Evolutionary conservation across 2,797 vertebrate species (phyloP), one percentile per base, ranked within the genome.

Genomic region (Cynopterus sphinx): DNA sequence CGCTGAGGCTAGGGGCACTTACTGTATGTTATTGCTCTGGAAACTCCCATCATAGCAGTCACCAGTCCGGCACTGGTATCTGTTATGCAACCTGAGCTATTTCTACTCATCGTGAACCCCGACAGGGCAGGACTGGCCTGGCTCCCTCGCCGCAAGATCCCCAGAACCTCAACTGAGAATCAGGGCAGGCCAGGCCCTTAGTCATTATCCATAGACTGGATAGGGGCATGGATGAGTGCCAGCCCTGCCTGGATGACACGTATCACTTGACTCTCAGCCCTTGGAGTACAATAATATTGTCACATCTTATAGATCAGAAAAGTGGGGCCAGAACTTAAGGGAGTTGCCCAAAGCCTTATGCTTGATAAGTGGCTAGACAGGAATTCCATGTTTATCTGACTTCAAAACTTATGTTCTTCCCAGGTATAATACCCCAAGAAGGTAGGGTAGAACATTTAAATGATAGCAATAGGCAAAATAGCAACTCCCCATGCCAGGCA

Each of bases 1-100:
- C 1, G 1, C 75, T 3, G 10, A 59, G 63, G 24, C 36, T 8
- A n/a, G 33, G 46, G 68, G 73, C 46, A 43, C 33, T 46, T 13
- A 41, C 17, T 2, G 2, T 4, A 3, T 0, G 3, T 51, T 6
- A 26, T 9, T n/a, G 24, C 39, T 33, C 83, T 1, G 22, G 51
- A 5, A 7, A 2, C 24, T 43, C 22, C 63, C 24, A 6, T 41
- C 26, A 11, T 3, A 12, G 61, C 24, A 31, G 26, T 9, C n/a
- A 12, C 61, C 24, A 31, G 26, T 9, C n/a, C 33, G 24, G 7
- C 24, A 9, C 28, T 46, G 22, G 39, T 24, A 53, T 68, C 28
- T 77, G 31, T 39, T 17, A 49, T 3, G n/a, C 65, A 78, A 43
- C 49, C 6, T 4, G 31, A 19, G 33, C 67, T 78, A 68, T 85